Evolutionary conservation across 2,113 vertebrate genomes (phyloP).

Genomic region (Phalacrocorax aristotelis): DNA sequence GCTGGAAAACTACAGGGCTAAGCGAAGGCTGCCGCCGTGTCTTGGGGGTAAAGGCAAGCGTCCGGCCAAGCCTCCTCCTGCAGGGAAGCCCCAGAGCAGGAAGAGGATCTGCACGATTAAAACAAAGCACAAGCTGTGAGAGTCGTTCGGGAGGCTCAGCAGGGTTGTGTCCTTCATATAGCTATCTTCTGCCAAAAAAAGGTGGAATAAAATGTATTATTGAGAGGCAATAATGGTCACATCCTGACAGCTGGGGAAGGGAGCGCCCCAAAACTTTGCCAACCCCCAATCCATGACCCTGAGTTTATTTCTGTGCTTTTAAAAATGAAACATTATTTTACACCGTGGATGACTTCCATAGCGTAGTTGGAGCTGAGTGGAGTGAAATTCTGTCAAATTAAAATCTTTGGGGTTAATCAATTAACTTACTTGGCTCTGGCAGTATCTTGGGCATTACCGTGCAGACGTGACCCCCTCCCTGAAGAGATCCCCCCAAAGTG

Average conservation of each 20-base stretch:
- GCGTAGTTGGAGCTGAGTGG: background rate
- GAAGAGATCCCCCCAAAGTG: background rate
- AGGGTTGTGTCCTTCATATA: background rate
- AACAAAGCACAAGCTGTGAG: background rate
- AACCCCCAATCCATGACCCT: background rate
- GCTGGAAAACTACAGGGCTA: accelerated
- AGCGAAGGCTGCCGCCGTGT: background rate
- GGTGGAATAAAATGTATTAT: background rate
- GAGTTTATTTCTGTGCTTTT: background rate
- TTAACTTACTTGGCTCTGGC: background rate
- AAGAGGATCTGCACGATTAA: background rate
- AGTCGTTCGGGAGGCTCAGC: accelerated
- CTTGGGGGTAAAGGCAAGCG: background rate
- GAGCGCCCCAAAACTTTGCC: background rate
- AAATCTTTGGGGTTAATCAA: background rate
- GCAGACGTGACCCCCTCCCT: background rate
- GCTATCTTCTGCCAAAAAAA: background rate
- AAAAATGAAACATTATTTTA: background rate
- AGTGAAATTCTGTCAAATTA: background rate
- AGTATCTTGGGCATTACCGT: background rate
- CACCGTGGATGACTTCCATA: accelerated
- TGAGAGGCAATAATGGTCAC: background rate
- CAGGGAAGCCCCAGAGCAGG: background rate
- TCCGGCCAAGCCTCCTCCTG: background rate
- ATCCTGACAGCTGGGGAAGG: background rate